A percentile compares a stretch with the other conserved stretches of the same genome.
Evolutionary conservation across 2,113 vertebrate species (phyloP).

Genomic region (Limnothrissa miodon): DNA sequence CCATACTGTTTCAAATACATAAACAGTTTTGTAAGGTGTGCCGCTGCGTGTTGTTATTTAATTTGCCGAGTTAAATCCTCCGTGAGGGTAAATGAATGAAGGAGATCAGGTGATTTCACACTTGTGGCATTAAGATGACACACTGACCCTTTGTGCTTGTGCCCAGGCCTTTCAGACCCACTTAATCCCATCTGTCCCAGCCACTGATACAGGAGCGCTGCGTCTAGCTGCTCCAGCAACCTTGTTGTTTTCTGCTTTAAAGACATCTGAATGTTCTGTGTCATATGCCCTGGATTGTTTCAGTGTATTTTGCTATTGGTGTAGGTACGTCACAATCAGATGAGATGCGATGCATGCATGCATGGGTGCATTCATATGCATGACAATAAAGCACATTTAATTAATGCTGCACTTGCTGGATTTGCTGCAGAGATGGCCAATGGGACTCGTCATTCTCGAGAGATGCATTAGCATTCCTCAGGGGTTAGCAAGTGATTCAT

Average conservation of each 20-base stretch:
- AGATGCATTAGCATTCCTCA: neutral
- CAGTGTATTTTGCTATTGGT: neutral
- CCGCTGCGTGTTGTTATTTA: neutral
- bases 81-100: neutral
- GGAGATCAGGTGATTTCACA: neutral
- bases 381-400: neutral
- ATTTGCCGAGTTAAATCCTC: neutral
- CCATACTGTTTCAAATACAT: slow-evolving; percentile 11
- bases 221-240: neutral
- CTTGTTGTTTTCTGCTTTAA: neutral
- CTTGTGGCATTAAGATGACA: neutral
- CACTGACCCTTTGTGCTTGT: neutral
- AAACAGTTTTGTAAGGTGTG: neutral
- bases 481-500: neutral
- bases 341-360: neutral
- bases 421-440: neutral
- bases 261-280: neutral
- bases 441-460: neutral
- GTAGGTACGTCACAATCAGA: neutral
- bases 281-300: neutral
- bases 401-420: neutral
- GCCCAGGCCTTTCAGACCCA: neutral
- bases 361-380: neutral
- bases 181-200: neutral
- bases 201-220: neutral